These are phyloP conservation scores for Phallusia fumigata DNA, from an alignment of 23 tunicate genomes.

Conservation along the genomic window DNA sequence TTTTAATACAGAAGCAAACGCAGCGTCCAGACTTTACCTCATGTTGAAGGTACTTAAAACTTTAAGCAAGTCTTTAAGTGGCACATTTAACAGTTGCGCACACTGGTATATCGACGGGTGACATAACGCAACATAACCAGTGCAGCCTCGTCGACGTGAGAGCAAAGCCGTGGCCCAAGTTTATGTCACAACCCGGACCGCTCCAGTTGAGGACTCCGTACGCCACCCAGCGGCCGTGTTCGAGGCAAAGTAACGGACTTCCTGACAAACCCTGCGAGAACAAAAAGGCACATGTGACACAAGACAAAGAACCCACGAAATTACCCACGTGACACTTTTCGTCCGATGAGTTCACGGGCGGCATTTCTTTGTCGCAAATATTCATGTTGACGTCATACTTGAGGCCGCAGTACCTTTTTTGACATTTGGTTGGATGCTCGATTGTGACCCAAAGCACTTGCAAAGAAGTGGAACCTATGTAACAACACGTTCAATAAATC, in stretches of 20 bases:
- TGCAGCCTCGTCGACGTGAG: conserved; percentile 55
- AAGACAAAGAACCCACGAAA: too few species aligned
- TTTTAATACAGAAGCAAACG: not conserved
- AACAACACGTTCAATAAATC: not conserved
- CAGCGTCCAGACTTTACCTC: not conserved
- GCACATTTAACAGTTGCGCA: not conserved
- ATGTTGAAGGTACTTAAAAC: too few species aligned
- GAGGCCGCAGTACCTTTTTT: conserved; percentile 45
- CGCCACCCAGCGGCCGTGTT: conserved; percentile 88
- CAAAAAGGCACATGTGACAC: not conserved
- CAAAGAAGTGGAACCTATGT: conserved; percentile 10
- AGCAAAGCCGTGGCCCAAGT: conserved; percentile 62
- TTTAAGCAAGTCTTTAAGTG: too few species aligned
- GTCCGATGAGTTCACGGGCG: not conserved
- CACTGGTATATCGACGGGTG: not conserved
- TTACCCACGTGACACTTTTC: conserved; percentile 15
- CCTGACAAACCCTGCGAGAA: conserved; percentile 79
- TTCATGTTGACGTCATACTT: conserved; percentile 75
- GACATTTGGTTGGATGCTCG: conserved; percentile 63
- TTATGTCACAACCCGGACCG: conserved; percentile 54
- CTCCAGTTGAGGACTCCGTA: conserved; percentile 85
- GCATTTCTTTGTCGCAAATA: conserved; percentile 55
- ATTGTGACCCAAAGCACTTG: conserved; percentile 42
- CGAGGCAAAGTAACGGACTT: conserved; percentile 56
- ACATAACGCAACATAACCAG: conserved; percentile 53